Evolutionary conservation across 1,140 invertebrate genomes (phyloP).

Genomic region (Zaprionus lachaisei): DNA sequence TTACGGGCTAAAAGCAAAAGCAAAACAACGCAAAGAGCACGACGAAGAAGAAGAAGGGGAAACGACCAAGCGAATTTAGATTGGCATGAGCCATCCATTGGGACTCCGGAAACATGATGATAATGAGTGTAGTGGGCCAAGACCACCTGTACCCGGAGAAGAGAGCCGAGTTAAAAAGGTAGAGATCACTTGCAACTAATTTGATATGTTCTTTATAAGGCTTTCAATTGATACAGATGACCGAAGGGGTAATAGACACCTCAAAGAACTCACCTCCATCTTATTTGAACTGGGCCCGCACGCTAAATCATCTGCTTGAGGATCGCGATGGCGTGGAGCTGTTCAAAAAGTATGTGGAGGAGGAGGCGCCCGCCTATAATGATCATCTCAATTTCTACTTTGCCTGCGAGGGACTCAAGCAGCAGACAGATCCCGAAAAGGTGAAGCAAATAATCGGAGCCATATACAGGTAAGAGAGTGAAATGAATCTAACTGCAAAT

Average conservation of each 20-base stretch:
- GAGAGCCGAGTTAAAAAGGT: constrained; percentile 84
- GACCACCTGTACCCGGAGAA: constrained; percentile 85
- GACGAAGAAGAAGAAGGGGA: constrained; percentile 12
- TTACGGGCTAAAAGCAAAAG: background rate
- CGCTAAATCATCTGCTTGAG: constrained; percentile 91
- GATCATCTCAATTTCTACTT: constrained; percentile 95
- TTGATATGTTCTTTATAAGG: background rate
- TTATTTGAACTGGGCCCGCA: constrained; percentile 94
- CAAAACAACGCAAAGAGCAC: background rate
- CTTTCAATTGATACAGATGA: constrained; percentile 67
- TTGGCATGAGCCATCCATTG: constrained; percentile 84
- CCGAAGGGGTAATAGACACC: constrained; percentile 85
- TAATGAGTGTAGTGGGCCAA: constrained; percentile 84
- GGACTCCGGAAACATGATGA: constrained; percentile 84
- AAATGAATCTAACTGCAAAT: background rate
- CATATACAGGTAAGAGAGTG: constrained; percentile 89
- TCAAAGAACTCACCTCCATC: constrained; percentile 88
- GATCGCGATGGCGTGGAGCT: constrained; percentile 94
- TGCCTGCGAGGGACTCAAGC: constrained; percentile 95
- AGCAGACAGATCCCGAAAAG: constrained; percentile 89
- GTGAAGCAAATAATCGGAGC: constrained; percentile 91
- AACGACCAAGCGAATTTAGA: constrained; percentile 56
- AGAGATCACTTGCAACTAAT: background rate
- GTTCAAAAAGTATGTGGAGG: constrained; percentile 92
- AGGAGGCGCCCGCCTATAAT: constrained; percentile 91